A percentile compares a stretch with the other conserved stretches of the same genome.
These are phyloP conservation scores for Thalassoma bifasciatum DNA, from an alignment of 2,113 vertebrate species.

Conservation along the genomic window DNA sequence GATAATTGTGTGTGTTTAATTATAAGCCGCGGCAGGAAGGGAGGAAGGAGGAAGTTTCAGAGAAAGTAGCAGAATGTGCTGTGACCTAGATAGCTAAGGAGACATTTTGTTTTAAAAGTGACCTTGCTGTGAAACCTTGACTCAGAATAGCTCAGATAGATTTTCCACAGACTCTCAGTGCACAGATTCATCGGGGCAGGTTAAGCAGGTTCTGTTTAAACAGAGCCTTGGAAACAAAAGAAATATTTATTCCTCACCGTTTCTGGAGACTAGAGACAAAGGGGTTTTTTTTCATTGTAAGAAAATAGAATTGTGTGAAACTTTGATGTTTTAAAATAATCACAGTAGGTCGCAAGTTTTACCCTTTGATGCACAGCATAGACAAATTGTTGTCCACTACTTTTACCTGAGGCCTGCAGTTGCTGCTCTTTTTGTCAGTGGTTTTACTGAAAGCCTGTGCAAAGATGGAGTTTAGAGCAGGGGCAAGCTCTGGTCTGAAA, in stretches of 20 bases:
- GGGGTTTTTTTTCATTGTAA: slow-evolving; percentile 5
- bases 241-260: slow-evolving; percentile 21
- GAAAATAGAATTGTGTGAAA: neutral
- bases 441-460: no score
- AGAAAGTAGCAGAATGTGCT: slow-evolving; percentile 79
- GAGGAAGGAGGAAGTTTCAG: slow-evolving; percentile 76
- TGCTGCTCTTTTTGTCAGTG: no score
- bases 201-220: slow-evolving; percentile 48
- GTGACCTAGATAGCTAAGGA: slow-evolving; percentile 84
- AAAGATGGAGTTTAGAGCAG: no score
- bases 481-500: no score
- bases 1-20: slow-evolving; percentile 89
- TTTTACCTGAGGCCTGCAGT: no score
- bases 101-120: slow-evolving; percentile 87
- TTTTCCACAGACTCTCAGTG: slow-evolving; percentile 61
- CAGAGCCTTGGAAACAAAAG: slow-evolving; percentile 25
- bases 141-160: slow-evolving; percentile 83
- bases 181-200: slow-evolving; percentile 32
- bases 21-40: slow-evolving; percentile 81
- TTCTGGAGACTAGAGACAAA: slow-evolving; percentile 2
- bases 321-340: neutral
- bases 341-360: neutral
- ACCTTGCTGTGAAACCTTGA: slow-evolving; percentile 83
- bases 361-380: neutral
- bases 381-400: neutral